Base-by-base conservation (phyloP, 1,140 invertebrate species). In the Dinothrombium tinctorium region DNA sequence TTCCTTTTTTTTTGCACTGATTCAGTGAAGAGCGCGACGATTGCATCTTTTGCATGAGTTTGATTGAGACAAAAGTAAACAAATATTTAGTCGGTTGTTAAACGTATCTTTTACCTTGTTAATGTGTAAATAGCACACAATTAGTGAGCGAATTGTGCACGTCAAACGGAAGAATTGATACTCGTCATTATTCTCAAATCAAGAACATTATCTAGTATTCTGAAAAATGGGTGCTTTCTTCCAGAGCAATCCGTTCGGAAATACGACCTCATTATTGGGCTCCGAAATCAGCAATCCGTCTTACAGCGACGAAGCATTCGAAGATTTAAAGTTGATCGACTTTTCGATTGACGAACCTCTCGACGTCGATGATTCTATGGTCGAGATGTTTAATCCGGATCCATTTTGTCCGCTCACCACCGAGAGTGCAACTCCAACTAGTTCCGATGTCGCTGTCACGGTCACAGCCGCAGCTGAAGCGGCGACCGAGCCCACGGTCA, bases 401-500 rank as follows among this genome's bases (percentile, higher is more conserved):
- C n/a, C 37, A 39, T 40, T 14, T 29, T 33, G 12, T 12, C 12
- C 20, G 4, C 4, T 11, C 29, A 35, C 5, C 31, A 31, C 41
- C 12, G 14, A 43, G 19, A 40, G 19, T 6, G 23, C 4, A 17
- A 11, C 14, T n/a, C 12, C 1, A 11, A 9, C 15, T 17, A 39
- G 26, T n/a, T 14, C 15, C 33, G 17, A 31, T n/a, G 12, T 15
- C 15, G 28, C 11, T 11, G 11, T 15, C 21, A 28, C 8, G 22
- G 25, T 9, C 21, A 39, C 50, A 54, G 8, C 39, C 28, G 38
- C 44, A 19, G 37, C 37, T 9, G 20, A 14, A 12, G 33, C 47
- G 25, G 24, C n/a, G 6, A 21, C 42, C 49, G 33, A 50, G 23
- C 49, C 22, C 37, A 37, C 23, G 44, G 21, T 25, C 23, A 25